Evolutionary conservation across 2,797 vertebrate genomes (phyloP).

Genomic region (Momotus momota): DNA sequence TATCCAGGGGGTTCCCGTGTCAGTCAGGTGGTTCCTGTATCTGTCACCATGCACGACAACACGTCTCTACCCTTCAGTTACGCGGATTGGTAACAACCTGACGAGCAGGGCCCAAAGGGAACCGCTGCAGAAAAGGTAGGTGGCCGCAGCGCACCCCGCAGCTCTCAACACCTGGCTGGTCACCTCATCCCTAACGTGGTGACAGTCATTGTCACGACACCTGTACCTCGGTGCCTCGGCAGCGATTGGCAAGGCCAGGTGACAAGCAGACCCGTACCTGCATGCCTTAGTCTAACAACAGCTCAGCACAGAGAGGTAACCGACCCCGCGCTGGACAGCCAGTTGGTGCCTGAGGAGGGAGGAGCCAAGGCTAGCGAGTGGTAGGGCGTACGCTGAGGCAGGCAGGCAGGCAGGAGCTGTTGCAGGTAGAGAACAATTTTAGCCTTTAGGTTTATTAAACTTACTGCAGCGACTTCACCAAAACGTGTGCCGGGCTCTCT

Average conservation of each 20-base stretch:
- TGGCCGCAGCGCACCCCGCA: accelerated
- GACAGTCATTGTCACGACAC: not conserved
- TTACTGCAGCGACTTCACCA: not conserved
- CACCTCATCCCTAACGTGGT: not conserved
- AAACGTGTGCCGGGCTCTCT: not conserved
- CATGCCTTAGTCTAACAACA: not conserved
- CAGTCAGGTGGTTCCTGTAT: not conserved
- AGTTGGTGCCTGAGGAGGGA: not conserved
- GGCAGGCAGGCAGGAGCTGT: not conserved
- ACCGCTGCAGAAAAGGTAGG: not conserved
- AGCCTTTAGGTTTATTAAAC: not conserved
- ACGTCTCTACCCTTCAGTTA: not conserved
- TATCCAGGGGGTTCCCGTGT: not conserved
- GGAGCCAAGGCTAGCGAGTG: not conserved
- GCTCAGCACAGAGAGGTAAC: too few species aligned
- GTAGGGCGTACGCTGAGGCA: not conserved
- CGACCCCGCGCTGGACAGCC: accelerated
- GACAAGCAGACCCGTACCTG: not conserved
- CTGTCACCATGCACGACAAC: not conserved
- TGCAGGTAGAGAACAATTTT: not conserved
- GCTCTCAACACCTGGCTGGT: accelerated
- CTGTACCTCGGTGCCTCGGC: not conserved
- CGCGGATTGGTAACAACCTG: too few species aligned
- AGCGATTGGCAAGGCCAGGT: not conserved
- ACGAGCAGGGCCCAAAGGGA: not conserved